These are phyloP conservation scores for Proisotoma minuta DNA, from an alignment of 2,888 invertebrate genomes.

Conservation along the genomic window DNA sequence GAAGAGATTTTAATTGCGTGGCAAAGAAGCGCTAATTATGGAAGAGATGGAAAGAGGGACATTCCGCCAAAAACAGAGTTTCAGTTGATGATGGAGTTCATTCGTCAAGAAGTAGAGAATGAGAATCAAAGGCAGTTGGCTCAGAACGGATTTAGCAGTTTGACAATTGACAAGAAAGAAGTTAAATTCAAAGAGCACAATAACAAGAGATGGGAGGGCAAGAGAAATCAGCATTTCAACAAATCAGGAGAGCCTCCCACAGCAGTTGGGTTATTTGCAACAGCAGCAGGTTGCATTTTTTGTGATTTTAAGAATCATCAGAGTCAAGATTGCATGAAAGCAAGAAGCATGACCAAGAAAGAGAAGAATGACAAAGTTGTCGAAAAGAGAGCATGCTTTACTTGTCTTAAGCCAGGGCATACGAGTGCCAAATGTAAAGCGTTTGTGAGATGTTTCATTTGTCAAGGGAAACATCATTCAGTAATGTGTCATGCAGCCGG, in stretches of 20 bases:
- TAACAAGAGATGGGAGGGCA: too few relatives aligned
- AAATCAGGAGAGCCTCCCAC: not conserved
- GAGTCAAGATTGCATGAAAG: not conserved
- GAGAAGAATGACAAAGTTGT: not conserved
- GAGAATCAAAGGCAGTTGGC: not conserved
- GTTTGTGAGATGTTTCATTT: constrained; percentile 5
- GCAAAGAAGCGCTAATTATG: not conserved
- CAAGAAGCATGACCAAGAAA: not conserved
- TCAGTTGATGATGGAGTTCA: not conserved
- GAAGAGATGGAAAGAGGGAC: not conserved
- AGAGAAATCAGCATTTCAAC: not conserved
- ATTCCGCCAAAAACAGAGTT: constrained; percentile 2
- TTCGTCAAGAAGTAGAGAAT: not conserved
- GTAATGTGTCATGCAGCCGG: too few relatives aligned
- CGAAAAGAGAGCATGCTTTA: not conserved
- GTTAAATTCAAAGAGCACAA: too few relatives aligned
- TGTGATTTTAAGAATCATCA: not conserved
- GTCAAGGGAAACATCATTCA: constrained; percentile 4
- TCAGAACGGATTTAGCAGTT: not conserved
- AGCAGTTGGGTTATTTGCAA: not conserved
- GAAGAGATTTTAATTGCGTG: not conserved
- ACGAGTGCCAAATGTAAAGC: not conserved
- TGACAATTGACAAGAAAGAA: not conserved
- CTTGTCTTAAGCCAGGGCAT: constrained; percentile 14
- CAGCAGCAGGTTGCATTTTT: not conserved